phyloP scores from a whole-genome alignment of 2,797 vertebrate genomes.

The Anableps anableps region DNA sequence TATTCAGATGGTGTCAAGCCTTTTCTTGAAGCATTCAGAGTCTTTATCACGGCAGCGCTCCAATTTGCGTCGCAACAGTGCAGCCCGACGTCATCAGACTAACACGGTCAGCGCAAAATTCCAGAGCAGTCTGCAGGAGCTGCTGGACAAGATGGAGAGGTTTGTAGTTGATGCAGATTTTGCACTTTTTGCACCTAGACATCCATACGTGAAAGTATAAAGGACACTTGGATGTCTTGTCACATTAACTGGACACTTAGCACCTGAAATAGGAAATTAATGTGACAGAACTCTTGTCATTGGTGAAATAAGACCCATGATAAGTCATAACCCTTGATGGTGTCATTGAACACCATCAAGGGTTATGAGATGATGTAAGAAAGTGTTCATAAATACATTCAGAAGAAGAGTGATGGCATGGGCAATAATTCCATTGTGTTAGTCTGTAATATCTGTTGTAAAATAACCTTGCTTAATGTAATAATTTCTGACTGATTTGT shows the following conservation, averaged over 20 bases:
- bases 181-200: background rate
- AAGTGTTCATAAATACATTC: background rate
- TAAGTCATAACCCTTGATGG: constrained; percentile 33
- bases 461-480: constrained; percentile 8
- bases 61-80: constrained; percentile 82
- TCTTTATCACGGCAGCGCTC: constrained; percentile 84
- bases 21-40: constrained; percentile 90
- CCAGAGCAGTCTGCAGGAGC: constrained; percentile 93
- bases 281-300: constrained; percentile 1
- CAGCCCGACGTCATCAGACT: constrained; percentile 86
- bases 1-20: constrained; percentile 89
- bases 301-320: constrained; percentile 6
- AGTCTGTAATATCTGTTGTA: background rate
- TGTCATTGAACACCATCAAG: constrained; percentile 13
- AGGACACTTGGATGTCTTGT: background rate
- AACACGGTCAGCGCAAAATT: constrained; percentile 94
- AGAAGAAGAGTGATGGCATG: constrained; percentile 8
- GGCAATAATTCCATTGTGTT: constrained; percentile 3
- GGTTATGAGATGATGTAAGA: background rate
- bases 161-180: constrained; percentile 46
- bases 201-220: background rate
- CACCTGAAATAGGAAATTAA: background rate
- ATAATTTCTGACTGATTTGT: constrained; percentile 10
- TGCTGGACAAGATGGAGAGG: constrained; percentile 97
- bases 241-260: constrained; percentile 2